Base-by-base conservation (phyloP, 2,888 invertebrate species). In the Spilosoma lubricipeda region DNA sequence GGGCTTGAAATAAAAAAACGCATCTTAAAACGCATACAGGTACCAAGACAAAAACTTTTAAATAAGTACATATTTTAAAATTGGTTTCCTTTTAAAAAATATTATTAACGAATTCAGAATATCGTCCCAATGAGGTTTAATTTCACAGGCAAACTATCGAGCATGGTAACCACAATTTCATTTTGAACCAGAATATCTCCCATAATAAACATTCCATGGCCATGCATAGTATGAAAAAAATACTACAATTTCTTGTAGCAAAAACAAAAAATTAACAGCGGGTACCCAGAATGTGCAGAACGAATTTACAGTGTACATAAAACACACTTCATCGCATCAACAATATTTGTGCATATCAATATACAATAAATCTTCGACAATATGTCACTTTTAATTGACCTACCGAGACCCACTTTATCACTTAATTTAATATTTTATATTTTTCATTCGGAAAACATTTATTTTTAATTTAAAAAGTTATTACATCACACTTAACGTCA, bases 301-400 rank as follows among this genome's bases (percentile, higher is more conserved):
- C 89, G 88, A 91, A 91, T 93, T 88, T 92, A 95, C 94, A 93
- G 94, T 94, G 94, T 90, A 89, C 87, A 89, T 82, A 81, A 84
- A 86, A 87, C 86, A 90, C 86, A 88, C 87, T 85, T 87, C 83
- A 84, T 83, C 67, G 84, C 83, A 84, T 78, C 81, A 85, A 86
- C 81, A 87, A 84, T 84, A 84, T 85, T 76, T 85, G 88, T 88
- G 87, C 88, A 87, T 86, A 86, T 87, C 84, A 88, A 87, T 86
- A 88, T 88, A 85, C 85, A 87, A 66, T 79, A 86, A 86, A 85
- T 84, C 79, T 84, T 85, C 87, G 88, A 83, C 91, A 91, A 92
- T 91, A 91, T 92, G 89, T 87, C 88, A 92, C 90, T 89, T 89
- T 85, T 86, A 92, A 92, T 91, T 90, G 92, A 90, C 90, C 87